A percentile compares a stretch with the other conserved stretches of the same genome.
phyloP scores from a whole-genome alignment of 2,113 vertebrate genomes.

The Sorex araneus region DNA sequence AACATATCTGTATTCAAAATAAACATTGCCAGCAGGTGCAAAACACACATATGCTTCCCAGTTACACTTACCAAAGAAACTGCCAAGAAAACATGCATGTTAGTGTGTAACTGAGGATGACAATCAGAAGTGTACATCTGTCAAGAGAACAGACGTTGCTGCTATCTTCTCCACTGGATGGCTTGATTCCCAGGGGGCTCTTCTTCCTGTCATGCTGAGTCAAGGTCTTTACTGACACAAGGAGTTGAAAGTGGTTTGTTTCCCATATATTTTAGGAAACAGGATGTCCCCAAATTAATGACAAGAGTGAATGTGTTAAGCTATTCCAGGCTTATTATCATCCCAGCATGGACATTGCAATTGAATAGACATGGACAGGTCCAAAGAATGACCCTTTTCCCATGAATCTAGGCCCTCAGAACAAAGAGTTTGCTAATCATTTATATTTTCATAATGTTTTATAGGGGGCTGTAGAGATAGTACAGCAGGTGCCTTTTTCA shows the following conservation, averaged over 20 bases:
- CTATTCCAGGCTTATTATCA: neutral
- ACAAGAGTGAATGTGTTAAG: neutral
- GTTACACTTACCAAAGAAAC: slow-evolving; percentile 14
- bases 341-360: neutral
- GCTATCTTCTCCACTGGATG: neutral
- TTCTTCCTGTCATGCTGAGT: neutral
- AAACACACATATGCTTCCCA: slow-evolving; percentile 2
- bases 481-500: no score
- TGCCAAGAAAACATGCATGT: neutral
- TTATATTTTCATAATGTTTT: neutral
- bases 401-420: neutral
- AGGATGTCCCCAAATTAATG: neutral
- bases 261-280: neutral
- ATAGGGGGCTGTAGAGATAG: neutral
- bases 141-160: neutral
- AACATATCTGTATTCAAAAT: slow-evolving; percentile 31
- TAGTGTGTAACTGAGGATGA: neutral
- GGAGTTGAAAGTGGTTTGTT: neutral
- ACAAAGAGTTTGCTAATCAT: neutral
- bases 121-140: slow-evolving; percentile 11
- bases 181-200: neutral
- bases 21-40: slow-evolving; percentile 66
- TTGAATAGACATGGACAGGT: neutral
- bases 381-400: neutral
- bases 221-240: neutral